Base-by-base conservation (phyloP, 2,888 invertebrate genomes). In the Isotomurus palustris region DNA sequence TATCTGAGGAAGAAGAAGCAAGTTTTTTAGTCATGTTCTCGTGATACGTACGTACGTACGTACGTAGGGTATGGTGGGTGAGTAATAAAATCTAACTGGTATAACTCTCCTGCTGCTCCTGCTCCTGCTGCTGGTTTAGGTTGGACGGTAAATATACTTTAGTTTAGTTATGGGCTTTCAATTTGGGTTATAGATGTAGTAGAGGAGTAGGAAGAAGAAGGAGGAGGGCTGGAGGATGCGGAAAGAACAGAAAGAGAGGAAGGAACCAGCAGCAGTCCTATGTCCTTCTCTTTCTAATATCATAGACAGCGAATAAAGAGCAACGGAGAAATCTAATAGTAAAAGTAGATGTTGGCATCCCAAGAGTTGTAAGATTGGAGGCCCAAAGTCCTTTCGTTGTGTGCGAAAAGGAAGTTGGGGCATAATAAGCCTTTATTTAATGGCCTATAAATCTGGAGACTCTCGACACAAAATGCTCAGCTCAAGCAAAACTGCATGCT, bases 351-450 rank as follows among this genome's bases (percentile, higher is more conserved):
- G 5, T 38, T 38, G 38, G 32, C 8, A 32, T 10, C 32, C 27
- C 27, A 19, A 57, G 52, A 57, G 29, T 54, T 45, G 43, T 56
- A 29, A 53, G 45, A 61, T 57, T 63, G 57, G 25, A 32, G 49
- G 60, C 50, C 60, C 61, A 54, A 62, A 58, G 61, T 62, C 60
- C 62, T 67, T 64, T 63, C 60, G 64, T 50, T 58, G 56, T 63
- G 67, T 61, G 66, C 57, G 61, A 66, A 64, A 60, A 66, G 66
- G 68, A 68, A 70, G 67, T 70, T 61, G 68, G 67, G 69, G 68
- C 62, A 70, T 70, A 70, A 70, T 70, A 70, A 69, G 69, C 68
- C 66, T 68, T 70, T 70, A 70, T 68, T 68, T 70, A 70, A 70
- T 70, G 70, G 70, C 66, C 70, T 68, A 70, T 70, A 70, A 70